These are phyloP conservation scores for Anthopleura xanthogrammica DNA, from an alignment of 92 coral and sea anemone genomes.

Conservation along the genomic window DNA sequence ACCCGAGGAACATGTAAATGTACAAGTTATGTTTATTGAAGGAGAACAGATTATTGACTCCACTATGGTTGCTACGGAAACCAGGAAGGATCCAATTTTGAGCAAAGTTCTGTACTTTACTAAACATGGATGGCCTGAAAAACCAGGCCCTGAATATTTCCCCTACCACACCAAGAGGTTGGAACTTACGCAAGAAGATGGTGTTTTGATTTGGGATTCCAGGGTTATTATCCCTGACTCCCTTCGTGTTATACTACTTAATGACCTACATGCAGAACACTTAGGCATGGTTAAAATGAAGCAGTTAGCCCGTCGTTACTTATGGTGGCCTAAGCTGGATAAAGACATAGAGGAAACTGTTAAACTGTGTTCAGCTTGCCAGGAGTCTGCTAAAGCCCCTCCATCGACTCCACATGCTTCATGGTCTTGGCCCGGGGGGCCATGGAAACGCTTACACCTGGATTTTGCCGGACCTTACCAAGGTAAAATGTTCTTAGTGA, in stretches of 20 bases:
- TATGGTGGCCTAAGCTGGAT: constrained; percentile 32
- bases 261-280: constrained; percentile 14
- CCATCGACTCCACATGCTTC: constrained; percentile 15
- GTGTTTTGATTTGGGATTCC: constrained; percentile 25
- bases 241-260: no score
- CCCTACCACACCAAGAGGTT: constrained; percentile 33
- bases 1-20: constrained; percentile 32
- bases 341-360: constrained; percentile 24
- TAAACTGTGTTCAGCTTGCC: constrained; percentile 23
- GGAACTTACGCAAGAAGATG: constrained; percentile 35
- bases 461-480: constrained; percentile 45
- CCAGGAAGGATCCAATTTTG: constrained; percentile 19
- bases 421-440: constrained; percentile 48
- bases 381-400: constrained; percentile 33
- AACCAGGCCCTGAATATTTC: constrained; percentile 13
- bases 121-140: constrained; percentile 27
- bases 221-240: constrained; percentile 24
- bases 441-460: constrained; percentile 40
- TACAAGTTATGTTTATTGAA: constrained; percentile 25
- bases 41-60: constrained; percentile 13
- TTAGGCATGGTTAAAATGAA: constrained; percentile 33
- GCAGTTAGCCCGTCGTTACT: constrained; percentile 26
- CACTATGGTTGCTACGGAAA: constrained; percentile 17
- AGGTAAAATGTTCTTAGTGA: constrained; percentile 40
- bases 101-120: constrained; percentile 25